Conservation (phyloP, 1,140 invertebrate species). For the Myzus persicae region DNA sequence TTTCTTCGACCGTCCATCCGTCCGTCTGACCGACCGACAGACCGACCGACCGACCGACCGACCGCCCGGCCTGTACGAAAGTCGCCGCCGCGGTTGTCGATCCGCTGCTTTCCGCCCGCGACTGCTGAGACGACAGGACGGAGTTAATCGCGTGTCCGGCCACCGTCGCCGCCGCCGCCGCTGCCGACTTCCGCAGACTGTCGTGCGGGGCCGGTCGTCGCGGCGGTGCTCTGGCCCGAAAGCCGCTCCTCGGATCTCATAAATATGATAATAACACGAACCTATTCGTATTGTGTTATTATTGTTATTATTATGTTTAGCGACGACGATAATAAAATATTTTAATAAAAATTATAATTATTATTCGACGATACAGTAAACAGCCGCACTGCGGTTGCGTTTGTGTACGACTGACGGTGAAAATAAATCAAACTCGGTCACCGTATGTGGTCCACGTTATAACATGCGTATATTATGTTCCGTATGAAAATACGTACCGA, state of each 20-base stretch:
- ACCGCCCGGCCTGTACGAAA: not conserved
- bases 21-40: not conserved
- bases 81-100: not conserved
- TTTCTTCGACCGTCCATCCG: not conserved
- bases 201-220: not conserved
- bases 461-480: not conserved
- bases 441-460: not conserved
- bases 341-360: not conserved
- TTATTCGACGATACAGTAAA: not conserved
- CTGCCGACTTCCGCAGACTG: not conserved
- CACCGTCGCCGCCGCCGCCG: not conserved
- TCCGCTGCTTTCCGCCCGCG: not conserved
- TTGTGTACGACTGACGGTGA: not conserved
- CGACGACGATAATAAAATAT: not conserved
- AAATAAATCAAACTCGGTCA: conserved; percentile 1
- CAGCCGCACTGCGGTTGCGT: too few species aligned
- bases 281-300: too few species aligned
- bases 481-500: not conserved
- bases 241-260: not conserved
- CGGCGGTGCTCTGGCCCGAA: too few species aligned
- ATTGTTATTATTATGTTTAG: not conserved
- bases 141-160: not conserved
- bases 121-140: not conserved
- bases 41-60: not conserved
- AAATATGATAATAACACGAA: not conserved